Conservation (phyloP, 2,888 invertebrate genomes). For the Julus scandinavius region DNA sequence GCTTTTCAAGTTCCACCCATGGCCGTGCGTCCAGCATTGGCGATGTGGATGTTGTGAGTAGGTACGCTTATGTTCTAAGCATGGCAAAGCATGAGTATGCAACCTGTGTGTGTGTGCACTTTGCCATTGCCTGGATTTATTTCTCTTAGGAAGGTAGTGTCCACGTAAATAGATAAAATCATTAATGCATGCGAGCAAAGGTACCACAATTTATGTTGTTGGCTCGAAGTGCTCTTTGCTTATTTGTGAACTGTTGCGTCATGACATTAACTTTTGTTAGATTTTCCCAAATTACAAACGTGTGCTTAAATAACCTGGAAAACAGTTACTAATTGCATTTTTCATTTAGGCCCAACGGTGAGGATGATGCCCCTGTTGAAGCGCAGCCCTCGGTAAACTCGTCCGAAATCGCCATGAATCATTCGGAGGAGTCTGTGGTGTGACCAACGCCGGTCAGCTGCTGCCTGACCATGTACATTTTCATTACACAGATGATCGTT, state of each 20-base stretch:
- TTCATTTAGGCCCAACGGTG: constrained; percentile 49
- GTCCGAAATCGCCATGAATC: constrained; percentile 3
- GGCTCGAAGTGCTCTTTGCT: no score
- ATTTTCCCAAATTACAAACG: no score
- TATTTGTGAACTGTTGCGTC: no score
- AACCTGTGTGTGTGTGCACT: neutral
- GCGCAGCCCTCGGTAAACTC: constrained; percentile 45
- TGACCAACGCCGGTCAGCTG: constrained; percentile 7
- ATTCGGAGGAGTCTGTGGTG: constrained; percentile 38
- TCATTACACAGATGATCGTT: constrained; percentile 22
- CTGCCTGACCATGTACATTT: constrained; percentile 31
- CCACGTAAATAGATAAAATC: no score
- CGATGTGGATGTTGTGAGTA: constrained; percentile 59
- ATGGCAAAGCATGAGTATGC: constrained; percentile 56
- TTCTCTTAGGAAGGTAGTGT: neutral
- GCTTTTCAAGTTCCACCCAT: constrained; percentile 55
- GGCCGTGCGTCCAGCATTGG: constrained; percentile 58
- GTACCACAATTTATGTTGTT: no score
- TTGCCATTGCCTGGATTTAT: neutral
- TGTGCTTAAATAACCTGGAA: no score
- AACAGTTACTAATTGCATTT: no score
- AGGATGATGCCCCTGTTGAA: constrained; percentile 38
- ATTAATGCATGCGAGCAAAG: no score
- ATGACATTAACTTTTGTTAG: no score
- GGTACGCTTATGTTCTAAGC: constrained; percentile 60